A percentile compares a stretch with the other conserved stretches of the same genome.
Conservation (phyloP, 2,888 invertebrate species). For the Leucozona laternaria region DNA sequence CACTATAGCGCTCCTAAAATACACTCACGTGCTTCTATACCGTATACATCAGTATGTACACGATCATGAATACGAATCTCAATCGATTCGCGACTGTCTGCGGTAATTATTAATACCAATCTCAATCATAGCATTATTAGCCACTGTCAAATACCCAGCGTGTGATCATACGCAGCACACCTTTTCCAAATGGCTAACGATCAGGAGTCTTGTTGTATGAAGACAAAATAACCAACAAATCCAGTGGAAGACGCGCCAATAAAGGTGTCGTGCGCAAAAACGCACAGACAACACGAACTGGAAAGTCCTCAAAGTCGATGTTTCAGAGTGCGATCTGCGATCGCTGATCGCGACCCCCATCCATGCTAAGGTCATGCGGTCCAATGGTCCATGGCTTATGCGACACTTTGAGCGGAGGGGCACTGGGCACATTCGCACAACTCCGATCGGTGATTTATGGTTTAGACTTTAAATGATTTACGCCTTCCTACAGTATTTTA, state of each 20-base stretch:
- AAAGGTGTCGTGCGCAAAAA: conserved; percentile 61
- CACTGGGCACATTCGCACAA: not conserved
- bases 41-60: not conserved
- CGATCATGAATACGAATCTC: conserved; percentile 12
- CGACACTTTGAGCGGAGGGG: conserved; percentile 22
- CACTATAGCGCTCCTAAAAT: not conserved
- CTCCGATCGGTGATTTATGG: conserved; percentile 76
- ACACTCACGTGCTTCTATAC: not conserved
- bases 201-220: conserved; percentile 24
- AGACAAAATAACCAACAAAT: conserved; percentile 25
- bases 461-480: conserved; percentile 75
- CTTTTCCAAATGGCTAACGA: conserved; percentile 76
- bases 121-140: conserved; percentile 78
- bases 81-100: conserved; percentile 76
- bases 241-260: conserved; percentile 59
- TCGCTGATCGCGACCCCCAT: conserved; percentile 66
- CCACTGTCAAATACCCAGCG: conserved; percentile 78
- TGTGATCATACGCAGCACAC: conserved; percentile 75
- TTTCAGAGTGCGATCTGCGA: conserved; percentile 9
- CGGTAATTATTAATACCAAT: conserved; percentile 78
- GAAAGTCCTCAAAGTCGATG: conserved; percentile 15
- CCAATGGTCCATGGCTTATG: conserved; percentile 4
- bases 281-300: conserved; percentile 27
- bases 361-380: conserved; percentile 54
- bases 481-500: conserved; percentile 36